Evolutionary conservation across 2,888 invertebrate species (phyloP).

Genomic region (Autographa gamma): DNA sequence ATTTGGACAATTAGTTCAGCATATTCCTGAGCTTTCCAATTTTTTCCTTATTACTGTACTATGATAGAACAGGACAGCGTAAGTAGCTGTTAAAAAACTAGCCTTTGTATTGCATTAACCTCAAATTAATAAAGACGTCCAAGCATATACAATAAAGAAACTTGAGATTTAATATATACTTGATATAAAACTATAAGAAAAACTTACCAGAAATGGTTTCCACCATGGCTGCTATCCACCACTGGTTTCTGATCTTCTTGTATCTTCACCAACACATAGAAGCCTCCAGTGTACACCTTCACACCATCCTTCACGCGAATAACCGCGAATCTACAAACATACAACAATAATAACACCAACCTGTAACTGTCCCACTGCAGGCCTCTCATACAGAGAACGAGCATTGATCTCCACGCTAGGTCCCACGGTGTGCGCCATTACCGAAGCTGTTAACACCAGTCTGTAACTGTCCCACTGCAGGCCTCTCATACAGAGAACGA

Average conservation of each 20-base stretch:
- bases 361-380: neutral
- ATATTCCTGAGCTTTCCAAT: too few species aligned
- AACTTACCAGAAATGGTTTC: conserved; percentile 59
- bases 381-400: neutral
- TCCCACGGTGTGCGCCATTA: neutral
- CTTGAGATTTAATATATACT: too few species aligned
- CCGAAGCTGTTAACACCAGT: neutral
- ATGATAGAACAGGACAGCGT: too few species aligned
- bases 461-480: neutral
- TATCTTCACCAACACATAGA: conserved; percentile 47
- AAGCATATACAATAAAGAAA: too few species aligned
- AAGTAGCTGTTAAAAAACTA: too few species aligned
- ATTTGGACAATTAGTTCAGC: too few species aligned
- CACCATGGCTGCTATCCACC: conserved; percentile 51
- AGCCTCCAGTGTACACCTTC: conserved; percentile 63
- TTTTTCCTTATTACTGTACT: too few species aligned
- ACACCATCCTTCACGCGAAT: conserved; percentile 62
- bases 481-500: too few species aligned
- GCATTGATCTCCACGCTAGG: neutral
- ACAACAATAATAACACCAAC: neutral
- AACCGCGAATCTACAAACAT: conserved; percentile 65
- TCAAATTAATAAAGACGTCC: too few species aligned
- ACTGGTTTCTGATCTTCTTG: conserved; percentile 36
- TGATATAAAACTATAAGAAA: too few species aligned
- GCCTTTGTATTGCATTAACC: too few species aligned